Evolutionary conservation across 1,140 invertebrate genomes (phyloP), one percentile per base, ranked within the genome.

Genomic region (Drosophila varians): DNA sequence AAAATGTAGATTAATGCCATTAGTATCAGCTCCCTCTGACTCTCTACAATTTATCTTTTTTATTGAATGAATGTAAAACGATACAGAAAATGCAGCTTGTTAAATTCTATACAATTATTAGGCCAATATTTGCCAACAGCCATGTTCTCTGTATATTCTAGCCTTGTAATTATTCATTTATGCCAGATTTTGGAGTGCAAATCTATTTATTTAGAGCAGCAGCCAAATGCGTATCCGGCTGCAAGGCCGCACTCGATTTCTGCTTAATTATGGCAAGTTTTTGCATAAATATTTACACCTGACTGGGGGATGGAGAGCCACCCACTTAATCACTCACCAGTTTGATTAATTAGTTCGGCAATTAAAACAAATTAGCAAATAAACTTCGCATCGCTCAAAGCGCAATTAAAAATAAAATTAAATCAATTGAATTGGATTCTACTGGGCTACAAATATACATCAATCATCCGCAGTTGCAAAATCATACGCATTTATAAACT

Each of bases 1-100:
- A 66, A 74, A 72, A 78, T 78, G 57, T 58, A 74, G 64, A 79
- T 79, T 79, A 79, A 79, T 79, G 76, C 70, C 56, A 66, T 66
- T 66, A 53, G 62, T 66, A 66, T 46, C 46, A 65, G 46, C 46
- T 11, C 28, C 54, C 19, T 64, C 36, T 14, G 16, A 18, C 11
- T 11, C n/a, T 18, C 6, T 31, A 31, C 7, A n/a, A n/a, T 43
- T 8, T 26, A 19, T 64, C 47, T 42, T 48, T 61, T 66, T 34
- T 19, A 54, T 38, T 58, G 4, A 51, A 58, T 58, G 55, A 38
- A n/a, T n/a, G n/a, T n/a, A n/a, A 58, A 62, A 40, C 47, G 19
- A 49, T 57, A 49, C 16, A 16, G 5, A 31, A 62, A 49, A 64
- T 42, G 11, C 14, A 18, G 26, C 23, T 31, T 42, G 43, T 31